A percentile compares a stretch with the other conserved stretches of the same genome.
phyloP scores from a whole-genome alignment of 2,113 vertebrate genomes.

The Puffinus mauretanicus region DNA sequence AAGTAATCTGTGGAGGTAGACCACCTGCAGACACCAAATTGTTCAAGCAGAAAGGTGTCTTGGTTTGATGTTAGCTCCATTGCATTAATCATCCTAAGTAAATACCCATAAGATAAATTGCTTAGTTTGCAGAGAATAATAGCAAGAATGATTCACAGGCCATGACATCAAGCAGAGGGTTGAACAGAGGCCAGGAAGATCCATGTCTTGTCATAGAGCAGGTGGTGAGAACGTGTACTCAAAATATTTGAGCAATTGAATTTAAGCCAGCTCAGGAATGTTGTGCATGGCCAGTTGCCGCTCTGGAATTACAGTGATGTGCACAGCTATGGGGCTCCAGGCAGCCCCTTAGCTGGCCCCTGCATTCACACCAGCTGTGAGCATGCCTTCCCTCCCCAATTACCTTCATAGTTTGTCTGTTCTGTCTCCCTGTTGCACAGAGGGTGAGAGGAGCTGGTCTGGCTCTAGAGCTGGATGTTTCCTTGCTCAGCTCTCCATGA shows the following conservation, averaged over 20 bases:
- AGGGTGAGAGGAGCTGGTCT: background rate
- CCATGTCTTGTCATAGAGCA: background rate
- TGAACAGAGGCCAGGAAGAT: background rate
- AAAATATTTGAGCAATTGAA: background rate
- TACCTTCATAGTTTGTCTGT: background rate
- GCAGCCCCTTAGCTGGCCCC: background rate
- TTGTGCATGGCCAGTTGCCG: background rate
- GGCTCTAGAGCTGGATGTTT: background rate
- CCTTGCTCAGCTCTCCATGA: background rate
- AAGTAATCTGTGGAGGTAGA: background rate
- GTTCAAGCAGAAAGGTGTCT: background rate
- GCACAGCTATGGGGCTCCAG: background rate
- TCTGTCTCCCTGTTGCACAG: fast-evolving
- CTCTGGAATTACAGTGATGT: background rate
- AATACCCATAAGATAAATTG: background rate
- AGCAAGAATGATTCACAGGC: background rate
- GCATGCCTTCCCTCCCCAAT: background rate
- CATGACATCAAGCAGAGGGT: background rate
- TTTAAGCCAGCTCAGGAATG: background rate
- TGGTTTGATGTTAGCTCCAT: background rate
- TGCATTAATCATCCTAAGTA: background rate
- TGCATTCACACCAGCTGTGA: background rate
- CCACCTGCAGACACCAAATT: background rate
- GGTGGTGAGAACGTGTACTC: background rate
- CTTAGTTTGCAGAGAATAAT: background rate